These are phyloP conservation scores for Melieria omissa DNA, from an alignment of 2,888 invertebrate genomes.

Conservation along the genomic window DNA sequence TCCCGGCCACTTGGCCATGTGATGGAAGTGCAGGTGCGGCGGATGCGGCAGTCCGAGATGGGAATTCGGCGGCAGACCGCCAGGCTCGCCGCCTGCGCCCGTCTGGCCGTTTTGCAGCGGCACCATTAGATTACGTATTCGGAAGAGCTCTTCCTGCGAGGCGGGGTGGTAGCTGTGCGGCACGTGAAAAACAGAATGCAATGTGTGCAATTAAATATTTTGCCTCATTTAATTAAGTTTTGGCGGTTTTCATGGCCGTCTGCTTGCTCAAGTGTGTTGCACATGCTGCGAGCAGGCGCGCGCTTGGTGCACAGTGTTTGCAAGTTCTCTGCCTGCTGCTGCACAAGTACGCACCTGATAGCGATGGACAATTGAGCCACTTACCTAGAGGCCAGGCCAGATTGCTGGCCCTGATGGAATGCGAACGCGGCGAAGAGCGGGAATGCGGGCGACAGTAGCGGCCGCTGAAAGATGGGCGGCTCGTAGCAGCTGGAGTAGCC, in stretches of 20 bases:
- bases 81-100: slow-evolving; percentile 54
- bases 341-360: too few relatives aligned
- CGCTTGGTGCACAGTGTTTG: too few relatives aligned
- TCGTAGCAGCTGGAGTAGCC: slow-evolving; percentile 64
- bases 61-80: slow-evolving; percentile 58
- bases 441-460: slow-evolving; percentile 64
- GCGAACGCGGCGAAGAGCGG: slow-evolving; percentile 66
- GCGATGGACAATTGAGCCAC: slow-evolving; percentile 34
- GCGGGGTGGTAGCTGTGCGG: slow-evolving; percentile 70
- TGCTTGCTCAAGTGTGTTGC: neutral
- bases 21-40: slow-evolving; percentile 70
- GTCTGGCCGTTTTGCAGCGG: slow-evolving; percentile 63
- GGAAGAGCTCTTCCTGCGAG: slow-evolving; percentile 72
- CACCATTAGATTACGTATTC: slow-evolving; percentile 71
- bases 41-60: slow-evolving; percentile 69
- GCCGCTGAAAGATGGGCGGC: slow-evolving; percentile 64
- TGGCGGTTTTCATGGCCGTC: slow-evolving; percentile 21
- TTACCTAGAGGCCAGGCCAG: slow-evolving; percentile 60
- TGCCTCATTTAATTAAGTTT: slow-evolving; percentile 41
- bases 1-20: slow-evolving; percentile 72
- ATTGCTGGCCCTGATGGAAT: slow-evolving; percentile 66
- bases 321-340: too few relatives aligned
- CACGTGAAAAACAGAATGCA: neutral
- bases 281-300: too few relatives aligned
- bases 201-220: slow-evolving; percentile 35